Conservation (phyloP, 2,113 vertebrate genomes). For the Marcusenius ussheri region DNA sequence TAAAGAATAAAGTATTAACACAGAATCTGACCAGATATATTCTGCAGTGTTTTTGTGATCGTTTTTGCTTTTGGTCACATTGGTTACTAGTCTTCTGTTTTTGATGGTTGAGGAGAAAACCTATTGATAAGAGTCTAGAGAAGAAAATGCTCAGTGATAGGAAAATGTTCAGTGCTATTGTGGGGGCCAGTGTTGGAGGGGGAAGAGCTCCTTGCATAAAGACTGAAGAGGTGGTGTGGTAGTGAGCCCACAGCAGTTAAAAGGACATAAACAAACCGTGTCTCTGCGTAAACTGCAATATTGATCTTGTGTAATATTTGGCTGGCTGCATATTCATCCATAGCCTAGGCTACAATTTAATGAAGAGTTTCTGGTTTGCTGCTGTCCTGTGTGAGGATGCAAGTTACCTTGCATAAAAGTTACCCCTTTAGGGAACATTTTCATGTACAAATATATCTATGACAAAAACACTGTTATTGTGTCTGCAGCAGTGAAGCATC, state of each 20-base stretch:
- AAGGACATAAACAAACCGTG: not conserved
- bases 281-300: not conserved
- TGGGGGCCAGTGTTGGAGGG: not conserved
- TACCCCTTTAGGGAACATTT: not conserved
- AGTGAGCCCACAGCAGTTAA: constrained; percentile 10
- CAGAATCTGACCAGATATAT: not conserved
- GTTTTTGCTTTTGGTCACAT: not conserved
- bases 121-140: not conserved
- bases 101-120: not conserved
- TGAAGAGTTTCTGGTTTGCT: not conserved
- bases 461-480: not conserved
- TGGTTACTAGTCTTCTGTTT: not conserved
- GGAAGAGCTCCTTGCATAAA: not conserved
- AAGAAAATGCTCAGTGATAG: not conserved
- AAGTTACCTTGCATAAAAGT: not conserved
- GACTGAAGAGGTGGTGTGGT: not conserved
- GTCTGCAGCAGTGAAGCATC: not conserved
- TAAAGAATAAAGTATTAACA: not conserved
- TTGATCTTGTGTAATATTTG: not conserved
- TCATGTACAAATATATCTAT: not conserved
- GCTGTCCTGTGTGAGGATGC: not conserved
- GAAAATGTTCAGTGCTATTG: not conserved
- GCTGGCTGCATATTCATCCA: not conserved
- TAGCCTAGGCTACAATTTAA: not conserved
- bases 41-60: not conserved